A percentile compares a stretch with the other conserved stretches of the same genome.
Conservation (phyloP, 2,113 vertebrate genomes). For the Rynchops niger region DNA sequence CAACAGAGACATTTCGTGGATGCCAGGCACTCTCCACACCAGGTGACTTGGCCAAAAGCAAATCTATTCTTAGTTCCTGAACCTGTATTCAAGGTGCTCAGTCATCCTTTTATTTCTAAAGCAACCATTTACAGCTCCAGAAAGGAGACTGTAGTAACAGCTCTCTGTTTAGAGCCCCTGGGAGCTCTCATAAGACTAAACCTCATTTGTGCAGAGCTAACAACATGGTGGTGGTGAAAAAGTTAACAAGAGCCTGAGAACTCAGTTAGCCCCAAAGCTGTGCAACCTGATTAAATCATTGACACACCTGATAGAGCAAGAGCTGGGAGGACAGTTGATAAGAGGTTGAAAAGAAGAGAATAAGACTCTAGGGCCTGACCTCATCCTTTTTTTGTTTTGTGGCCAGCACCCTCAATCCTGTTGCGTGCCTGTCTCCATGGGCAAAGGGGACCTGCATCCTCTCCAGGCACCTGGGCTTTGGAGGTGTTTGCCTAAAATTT, state of each 20-base stretch:
- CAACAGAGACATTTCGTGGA: accelerated
- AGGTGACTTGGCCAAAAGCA: background rate
- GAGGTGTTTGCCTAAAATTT: background rate
- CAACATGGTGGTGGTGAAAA: background rate
- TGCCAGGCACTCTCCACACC: accelerated
- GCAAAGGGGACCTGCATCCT: background rate
- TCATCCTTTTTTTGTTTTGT: background rate
- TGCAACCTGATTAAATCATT: background rate
- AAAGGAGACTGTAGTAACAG: background rate
- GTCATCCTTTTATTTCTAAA: background rate
- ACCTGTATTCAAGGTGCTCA: background rate
- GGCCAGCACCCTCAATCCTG: accelerated
- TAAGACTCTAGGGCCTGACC: background rate
- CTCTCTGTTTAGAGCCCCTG: background rate
- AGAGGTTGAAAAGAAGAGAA: background rate
- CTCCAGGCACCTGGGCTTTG: background rate
- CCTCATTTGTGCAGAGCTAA: background rate
- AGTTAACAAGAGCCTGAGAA: background rate
- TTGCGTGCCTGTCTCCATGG: background rate
- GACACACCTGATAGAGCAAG: background rate
- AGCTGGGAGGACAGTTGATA: background rate
- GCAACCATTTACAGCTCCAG: background rate
- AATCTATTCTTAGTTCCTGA: background rate
- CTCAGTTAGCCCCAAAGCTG: background rate
- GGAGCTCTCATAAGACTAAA: background rate